Base-by-base conservation (phyloP, 23 tunicate species). In the Diplosoma virens region DNA sequence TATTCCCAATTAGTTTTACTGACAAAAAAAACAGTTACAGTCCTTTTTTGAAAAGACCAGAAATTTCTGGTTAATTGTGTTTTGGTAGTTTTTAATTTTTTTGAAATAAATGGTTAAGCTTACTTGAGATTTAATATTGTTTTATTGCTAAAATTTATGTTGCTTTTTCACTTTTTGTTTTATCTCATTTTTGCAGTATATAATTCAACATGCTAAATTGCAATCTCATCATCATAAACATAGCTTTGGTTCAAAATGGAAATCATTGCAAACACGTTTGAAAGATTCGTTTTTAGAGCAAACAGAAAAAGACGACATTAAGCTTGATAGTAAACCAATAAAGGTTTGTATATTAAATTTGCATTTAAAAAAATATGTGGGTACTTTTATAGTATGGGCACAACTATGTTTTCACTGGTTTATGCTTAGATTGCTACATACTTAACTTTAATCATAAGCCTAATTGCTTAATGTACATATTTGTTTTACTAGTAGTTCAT, bases 231-330 rank as follows among this genome's bases (percentile, higher is more conserved):
- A 52, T 7, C 75, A 34, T 11, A 68, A 68, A 23, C 52, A 36
- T 7, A 6, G 21, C 37, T n/a, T 52, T 36, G 22, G 53, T 21
- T 33, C 75, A 7, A 68, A 68, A 23, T 68, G 53, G 75, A 68
- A 6, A 35, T 68, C 75, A 33, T 3, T 68, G 35, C 53, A 35
- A 16, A n/a, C 55, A 18, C 21, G 16, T 24, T 25, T 68, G 52
- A 52, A 68, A 41, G 75, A 68, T 68, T 52, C 30, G 20, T 16
- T 37, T 11, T 37, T 37, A 25, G 55, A 68, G 37, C 53, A 68
- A 37, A 6, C 3, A 16, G 71, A 30, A 7, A 7, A 23, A 24
- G 71, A 64, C 3, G 29, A 64, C 16, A 46, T 11, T 16, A 46
- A 16, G 16, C 16, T 16, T 11, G 52, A 46, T 46, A 16, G 16